phyloP scores from a whole-genome alignment of 23 tunicate species.

The Oikopleura vanhoeffeni region DNA sequence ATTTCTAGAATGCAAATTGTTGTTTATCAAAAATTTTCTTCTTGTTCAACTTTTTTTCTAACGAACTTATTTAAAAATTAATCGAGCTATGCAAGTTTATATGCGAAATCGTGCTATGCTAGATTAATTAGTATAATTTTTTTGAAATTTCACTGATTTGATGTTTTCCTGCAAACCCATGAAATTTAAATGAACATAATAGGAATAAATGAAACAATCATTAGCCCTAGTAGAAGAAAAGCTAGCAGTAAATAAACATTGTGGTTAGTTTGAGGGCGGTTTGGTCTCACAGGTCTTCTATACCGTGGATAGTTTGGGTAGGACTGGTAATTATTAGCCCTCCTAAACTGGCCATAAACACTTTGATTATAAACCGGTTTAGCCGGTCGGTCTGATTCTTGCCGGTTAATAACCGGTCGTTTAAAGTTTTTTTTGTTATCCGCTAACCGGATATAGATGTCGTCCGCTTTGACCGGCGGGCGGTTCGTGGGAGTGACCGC shows the following conservation, averaged over 20 bases:
- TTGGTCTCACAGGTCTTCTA: neutral
- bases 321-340: neutral
- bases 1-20: too few species aligned
- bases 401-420: too few species aligned
- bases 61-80: too few species aligned
- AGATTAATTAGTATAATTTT: too few species aligned
- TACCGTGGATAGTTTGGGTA: conserved; percentile 6
- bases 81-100: too few species aligned
- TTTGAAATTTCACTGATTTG: too few species aligned
- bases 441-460: neutral
- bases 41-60: too few species aligned
- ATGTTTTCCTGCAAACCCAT: too few species aligned
- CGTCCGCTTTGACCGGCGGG: too few species aligned
- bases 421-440: neutral
- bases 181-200: neutral
- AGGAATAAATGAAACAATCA: neutral
- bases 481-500: too few species aligned
- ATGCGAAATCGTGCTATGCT: too few species aligned
- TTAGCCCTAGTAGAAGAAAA: neutral
- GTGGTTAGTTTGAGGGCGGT: neutral
- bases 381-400: neutral
- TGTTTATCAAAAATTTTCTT: too few species aligned
- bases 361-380: neutral
- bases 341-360: neutral
- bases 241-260: neutral